These are phyloP conservation scores for Mythimna albipuncta DNA, from an alignment of 2,888 invertebrate species.

Conservation along the genomic window DNA sequence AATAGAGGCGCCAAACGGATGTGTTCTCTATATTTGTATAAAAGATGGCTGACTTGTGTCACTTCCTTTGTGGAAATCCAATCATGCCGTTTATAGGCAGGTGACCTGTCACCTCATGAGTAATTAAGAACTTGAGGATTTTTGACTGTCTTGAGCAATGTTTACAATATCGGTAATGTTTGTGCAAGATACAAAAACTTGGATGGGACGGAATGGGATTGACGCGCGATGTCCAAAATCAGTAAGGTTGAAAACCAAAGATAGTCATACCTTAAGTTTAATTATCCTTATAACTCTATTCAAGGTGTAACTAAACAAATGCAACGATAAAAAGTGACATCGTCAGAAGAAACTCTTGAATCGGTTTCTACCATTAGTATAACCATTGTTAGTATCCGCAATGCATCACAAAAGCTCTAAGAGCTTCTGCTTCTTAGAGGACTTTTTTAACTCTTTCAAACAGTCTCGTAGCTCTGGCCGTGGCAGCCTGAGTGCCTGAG, in stretches of 20 bases:
- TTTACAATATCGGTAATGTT: constrained; percentile 17
- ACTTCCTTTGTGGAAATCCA: constrained; percentile 77
- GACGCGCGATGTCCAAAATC: constrained; percentile 3
- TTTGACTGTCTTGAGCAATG: constrained; percentile 30
- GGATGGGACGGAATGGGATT: neutral
- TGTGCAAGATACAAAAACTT: constrained; percentile 11
- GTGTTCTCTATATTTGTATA: constrained; percentile 79
- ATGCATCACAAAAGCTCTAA: too few relatives aligned
- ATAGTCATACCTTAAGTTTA: neutral
- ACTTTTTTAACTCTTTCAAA: too few relatives aligned
- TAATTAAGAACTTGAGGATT: constrained; percentile 46
- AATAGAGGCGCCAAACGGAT: constrained; percentile 78
- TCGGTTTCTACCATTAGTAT: too few relatives aligned
- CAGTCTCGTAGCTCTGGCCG: neutral
- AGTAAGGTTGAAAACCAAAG: neutral
- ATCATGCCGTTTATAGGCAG: constrained; percentile 59
- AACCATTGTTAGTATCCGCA: too few relatives aligned
- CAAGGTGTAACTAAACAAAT: neutral
- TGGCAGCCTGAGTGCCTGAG: neutral
- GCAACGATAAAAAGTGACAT: neutral
- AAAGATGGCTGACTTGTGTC: constrained; percentile 79
- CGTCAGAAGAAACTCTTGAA: neutral
- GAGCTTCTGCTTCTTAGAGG: too few relatives aligned
- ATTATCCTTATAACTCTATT: neutral
- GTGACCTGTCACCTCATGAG: constrained; percentile 53